Base-by-base conservation (phyloP, 2,113 vertebrate genomes). In the Sclerurus mexicanus region DNA sequence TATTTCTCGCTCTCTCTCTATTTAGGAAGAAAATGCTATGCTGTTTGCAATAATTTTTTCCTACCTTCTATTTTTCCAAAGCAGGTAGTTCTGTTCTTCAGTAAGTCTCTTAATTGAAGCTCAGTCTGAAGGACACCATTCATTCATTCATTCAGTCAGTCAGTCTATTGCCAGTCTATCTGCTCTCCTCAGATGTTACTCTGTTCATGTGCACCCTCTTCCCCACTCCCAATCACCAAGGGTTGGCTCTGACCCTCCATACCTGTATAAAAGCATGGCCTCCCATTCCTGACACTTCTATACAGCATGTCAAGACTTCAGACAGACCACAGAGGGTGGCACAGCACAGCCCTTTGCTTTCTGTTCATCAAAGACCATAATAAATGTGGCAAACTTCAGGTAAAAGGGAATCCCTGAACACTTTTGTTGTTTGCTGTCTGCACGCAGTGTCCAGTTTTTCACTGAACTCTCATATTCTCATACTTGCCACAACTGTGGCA, bases 61-160 rank as follows among this genome's bases (percentile, higher is more conserved):
- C 31, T 47, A 71, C 33, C 21, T 68, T 91, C 84, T 90, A 40
- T 71, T 93, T 97, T 93, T 80, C 58, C 58, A 85, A 92, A 89
- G 31, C 60, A 86, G 72, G 37, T 76, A 72, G 23, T 42, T 76
- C 81, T 92, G 28, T 50, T 37, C 66, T 90, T 78, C 66, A 83
- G 90, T 62, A 56, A 73, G 80, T 88, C 49, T 50, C 30, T 84
- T 79, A 62, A 49, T 19, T 50, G 66, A 63, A 90, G 39, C 10
- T 81, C 56, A 53, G 21, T 69, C 49, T 44, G 71, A 82, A 90
- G 47, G 44, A 63, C n/a, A 71, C 6, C 28, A 55, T 55, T 71
- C 31, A 44, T 64, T n/a, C n/a, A 24, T 46, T 46, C 52, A 67
- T 44, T 53, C 39, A 60, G 58, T 81, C 63, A 17, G 69, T 87